Base-by-base conservation (phyloP, 2,797 vertebrate species). In the Brachyalestes nurse region DNA sequence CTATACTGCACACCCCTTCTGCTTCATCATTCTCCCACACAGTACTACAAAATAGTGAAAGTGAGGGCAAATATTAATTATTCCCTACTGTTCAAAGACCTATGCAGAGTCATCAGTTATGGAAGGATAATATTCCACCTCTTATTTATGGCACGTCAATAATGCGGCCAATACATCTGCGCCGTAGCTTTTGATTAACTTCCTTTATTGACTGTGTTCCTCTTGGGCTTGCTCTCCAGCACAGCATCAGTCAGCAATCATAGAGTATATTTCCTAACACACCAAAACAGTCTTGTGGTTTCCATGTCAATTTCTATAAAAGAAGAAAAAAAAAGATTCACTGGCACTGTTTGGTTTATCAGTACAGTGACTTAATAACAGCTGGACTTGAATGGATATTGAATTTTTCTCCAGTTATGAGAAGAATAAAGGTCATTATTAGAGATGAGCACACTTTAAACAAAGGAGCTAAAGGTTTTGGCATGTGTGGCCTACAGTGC, bases 121-220 rank as follows among this genome's bases (percentile, higher is more conserved):
- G 42, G 66, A 66, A 69, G 40, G 72, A 72, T 87, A 90, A 89
- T 89, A 85, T 82, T 88, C 88, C 88, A 81, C 83, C 72, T 90
- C 87, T 91, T 88, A 89, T 93, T 93, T 92, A 92, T 91, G 88
- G 78, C 79, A 82, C 85, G 84, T 93, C 90, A 84, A 93, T 93
- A 93, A 67, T 92, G 92, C 93, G 78, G 92, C 92, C 75, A 55
- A 89, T 87, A 80, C 84, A 89, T 90, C 91, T 67, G 67, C 87
- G 88, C 82, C 89, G 85, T 87, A 88, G 86, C 82, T 82, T 89
- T 87, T 94, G 91, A 94, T 94, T 92, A 92, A 94, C 90, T 93
- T 86, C 82, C 88, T 91, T 90, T 86, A 90, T 92, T 91, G 84
- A 55, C 16, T 57, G 47, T 61, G 84, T 86, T 87, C 85, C 85